Evolutionary conservation across 2,113 vertebrate species (phyloP), one percentile per base, ranked within the genome.

Genomic region (Scortum barcoo): DNA sequence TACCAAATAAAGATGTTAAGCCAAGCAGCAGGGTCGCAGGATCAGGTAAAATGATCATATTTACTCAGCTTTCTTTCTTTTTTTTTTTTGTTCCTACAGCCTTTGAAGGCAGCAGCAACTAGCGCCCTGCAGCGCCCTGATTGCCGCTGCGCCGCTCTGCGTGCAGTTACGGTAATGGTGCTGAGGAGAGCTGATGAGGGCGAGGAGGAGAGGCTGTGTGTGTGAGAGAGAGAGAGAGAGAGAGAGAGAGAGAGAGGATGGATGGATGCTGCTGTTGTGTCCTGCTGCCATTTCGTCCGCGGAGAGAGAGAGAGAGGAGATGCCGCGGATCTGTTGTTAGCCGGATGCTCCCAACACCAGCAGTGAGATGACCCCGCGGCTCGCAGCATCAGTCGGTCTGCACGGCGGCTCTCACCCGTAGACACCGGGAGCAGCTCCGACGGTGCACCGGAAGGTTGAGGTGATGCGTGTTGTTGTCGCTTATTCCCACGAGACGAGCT

Each of bases 141-240:
- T 46, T 19, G 36, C 2, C 2, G 10, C 9, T 86, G 94, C 85
- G 80, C 91, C 3, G 50, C 81, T 95, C 76, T 22, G 70, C 30
- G 33, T 28, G 65, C 67, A 62, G 89, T 96, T 97, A 96, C 96
- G 94, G 96, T 88, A 93, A 46, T 93, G 95, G 91, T 92, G 92
- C 94, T 96, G 95, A 95, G 95, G 96, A 94, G 94, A 92, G 92
- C 94, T 96, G 95, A 95, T 95, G 96, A 94, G 94, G 92, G 76
- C 61, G 83, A 96, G 95, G 94, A 96, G 94, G 94, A 86, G 83
- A 17, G 61, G 33, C 33, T 87, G 82, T 30, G 78, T 67, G 33
- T 36, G 33, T 36, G 33, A 36, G 33, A 36, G 33, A 36, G 33
- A 36, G 33, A 36, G 33, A 36, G 33, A 36, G 33, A 36, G 33